A percentile compares a stretch with the other conserved stretches of the same genome.
phyloP scores from a whole-genome alignment of 2,113 vertebrate genomes.

The Macaca fascicularis region DNA sequence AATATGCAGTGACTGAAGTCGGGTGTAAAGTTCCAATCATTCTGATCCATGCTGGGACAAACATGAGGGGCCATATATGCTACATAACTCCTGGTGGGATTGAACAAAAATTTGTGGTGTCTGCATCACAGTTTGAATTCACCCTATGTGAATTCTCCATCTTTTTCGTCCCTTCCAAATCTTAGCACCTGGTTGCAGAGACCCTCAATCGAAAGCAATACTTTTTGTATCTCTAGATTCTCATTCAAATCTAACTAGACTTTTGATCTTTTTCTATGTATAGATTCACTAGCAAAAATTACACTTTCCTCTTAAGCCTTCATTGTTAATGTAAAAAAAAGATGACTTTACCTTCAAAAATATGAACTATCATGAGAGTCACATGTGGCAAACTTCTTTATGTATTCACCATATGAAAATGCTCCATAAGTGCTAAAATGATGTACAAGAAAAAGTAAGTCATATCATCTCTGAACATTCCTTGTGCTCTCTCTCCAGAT shows the following conservation, averaged over 20 bases:
- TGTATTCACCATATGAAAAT: background rate
- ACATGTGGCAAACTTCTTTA: background rate
- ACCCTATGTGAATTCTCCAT: background rate
- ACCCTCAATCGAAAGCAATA: background rate
- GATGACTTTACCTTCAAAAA: background rate
- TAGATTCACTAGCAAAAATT: background rate
- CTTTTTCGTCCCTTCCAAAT: background rate
- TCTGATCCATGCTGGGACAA: background rate
- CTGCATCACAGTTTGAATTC: background rate
- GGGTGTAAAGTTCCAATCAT: background rate
- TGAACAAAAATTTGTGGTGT: background rate
- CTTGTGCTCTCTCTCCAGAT: background rate
- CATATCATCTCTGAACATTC: background rate
- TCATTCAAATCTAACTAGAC: background rate
- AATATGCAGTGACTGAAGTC: background rate
- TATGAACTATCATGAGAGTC: background rate
- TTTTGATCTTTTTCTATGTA: background rate
- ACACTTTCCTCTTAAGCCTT: background rate
- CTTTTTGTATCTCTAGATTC: background rate
- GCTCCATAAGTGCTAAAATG: background rate
- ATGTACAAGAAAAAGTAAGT: background rate
- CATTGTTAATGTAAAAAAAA: slow-evolving; percentile 19
- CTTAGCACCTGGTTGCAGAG: slow-evolving; percentile 15
- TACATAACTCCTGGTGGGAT: background rate
- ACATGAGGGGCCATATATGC: background rate